Conservation (phyloP, 23 tunicate species). For the Ascidia mentula region DNA sequence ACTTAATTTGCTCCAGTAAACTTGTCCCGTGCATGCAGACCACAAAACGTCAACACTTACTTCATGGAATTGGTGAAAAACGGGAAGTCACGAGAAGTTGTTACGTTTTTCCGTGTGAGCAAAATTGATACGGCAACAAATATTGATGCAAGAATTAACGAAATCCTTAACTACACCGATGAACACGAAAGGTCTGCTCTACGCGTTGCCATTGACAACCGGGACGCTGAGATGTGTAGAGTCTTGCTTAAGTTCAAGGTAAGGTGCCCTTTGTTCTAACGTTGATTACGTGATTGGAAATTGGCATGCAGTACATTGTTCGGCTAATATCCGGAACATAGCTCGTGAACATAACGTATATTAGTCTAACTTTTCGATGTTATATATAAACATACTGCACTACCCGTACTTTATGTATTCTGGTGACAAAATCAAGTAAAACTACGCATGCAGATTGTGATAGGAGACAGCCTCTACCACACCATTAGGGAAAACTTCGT, state of each 20-base stretch:
- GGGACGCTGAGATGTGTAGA: conserved; percentile 19
- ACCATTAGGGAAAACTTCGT: background rate
- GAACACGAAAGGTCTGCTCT: conserved; percentile 18
- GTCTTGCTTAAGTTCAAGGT: conserved; percentile 19
- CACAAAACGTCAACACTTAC: conserved; percentile 29
- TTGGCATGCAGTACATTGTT: too few relatives aligned
- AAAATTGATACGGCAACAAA: conserved; percentile 10
- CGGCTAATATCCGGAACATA: too few relatives aligned
- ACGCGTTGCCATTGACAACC: conserved; percentile 21
- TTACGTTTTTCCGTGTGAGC: conserved; percentile 26
- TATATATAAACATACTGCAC: too few relatives aligned
- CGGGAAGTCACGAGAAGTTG: conserved; percentile 29
- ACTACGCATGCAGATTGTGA: background rate
- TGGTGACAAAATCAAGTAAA: too few relatives aligned
- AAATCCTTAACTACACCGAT: conserved; percentile 3
- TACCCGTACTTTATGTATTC: too few relatives aligned
- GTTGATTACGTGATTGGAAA: background rate
- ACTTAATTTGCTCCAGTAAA: too few relatives aligned
- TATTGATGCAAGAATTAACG: background rate
- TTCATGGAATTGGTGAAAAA: conserved; percentile 36
- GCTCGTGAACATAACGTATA: too few relatives aligned
- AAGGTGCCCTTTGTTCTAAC: background rate
- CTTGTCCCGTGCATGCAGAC: background rate
- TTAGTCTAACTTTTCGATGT: too few relatives aligned
- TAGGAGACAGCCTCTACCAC: conserved; percentile 14